Conservation (phyloP, 1,140 invertebrate species). For the Stenopsyche tienmushanensis region DNA sequence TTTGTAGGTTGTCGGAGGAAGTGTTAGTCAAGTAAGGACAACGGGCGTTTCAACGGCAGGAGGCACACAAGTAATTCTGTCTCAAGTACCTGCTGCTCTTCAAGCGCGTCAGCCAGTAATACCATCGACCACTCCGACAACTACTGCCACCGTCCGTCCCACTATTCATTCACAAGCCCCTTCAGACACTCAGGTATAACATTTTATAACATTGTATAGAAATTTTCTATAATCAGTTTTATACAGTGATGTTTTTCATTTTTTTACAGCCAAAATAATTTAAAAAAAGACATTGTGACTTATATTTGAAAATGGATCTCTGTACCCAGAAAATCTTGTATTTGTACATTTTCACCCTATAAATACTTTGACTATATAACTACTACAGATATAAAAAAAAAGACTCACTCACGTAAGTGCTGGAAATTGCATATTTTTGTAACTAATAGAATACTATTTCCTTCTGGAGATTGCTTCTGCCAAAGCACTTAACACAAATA, state of each 20-base stretch:
- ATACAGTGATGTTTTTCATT: not conserved
- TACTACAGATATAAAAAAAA: too few relatives aligned
- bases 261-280: constrained; percentile 20
- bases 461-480: too few relatives aligned
- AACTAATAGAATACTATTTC: too few relatives aligned
- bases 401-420: too few relatives aligned
- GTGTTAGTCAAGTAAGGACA: constrained; percentile 29
- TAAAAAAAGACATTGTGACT: too few relatives aligned
- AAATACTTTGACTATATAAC: too few relatives aligned
- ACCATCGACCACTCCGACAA: not conserved
- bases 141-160: constrained; percentile 8
- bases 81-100: constrained; percentile 48
- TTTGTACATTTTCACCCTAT: not conserved
- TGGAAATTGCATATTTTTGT: too few relatives aligned
- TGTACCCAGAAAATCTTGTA: not conserved
- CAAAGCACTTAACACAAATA: too few relatives aligned
- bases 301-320: too few relatives aligned
- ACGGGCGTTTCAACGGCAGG: constrained; percentile 9
- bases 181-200: constrained; percentile 18
- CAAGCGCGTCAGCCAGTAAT: constrained; percentile 23
- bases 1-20: constrained; percentile 44
- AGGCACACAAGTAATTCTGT: constrained; percentile 41
- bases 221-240: not conserved
- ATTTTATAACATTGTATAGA: not conserved
- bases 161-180: constrained; percentile 5